Evolutionary conservation across 2,888 invertebrate species (phyloP).

Genomic region (Trichogramma evanescens): DNA sequence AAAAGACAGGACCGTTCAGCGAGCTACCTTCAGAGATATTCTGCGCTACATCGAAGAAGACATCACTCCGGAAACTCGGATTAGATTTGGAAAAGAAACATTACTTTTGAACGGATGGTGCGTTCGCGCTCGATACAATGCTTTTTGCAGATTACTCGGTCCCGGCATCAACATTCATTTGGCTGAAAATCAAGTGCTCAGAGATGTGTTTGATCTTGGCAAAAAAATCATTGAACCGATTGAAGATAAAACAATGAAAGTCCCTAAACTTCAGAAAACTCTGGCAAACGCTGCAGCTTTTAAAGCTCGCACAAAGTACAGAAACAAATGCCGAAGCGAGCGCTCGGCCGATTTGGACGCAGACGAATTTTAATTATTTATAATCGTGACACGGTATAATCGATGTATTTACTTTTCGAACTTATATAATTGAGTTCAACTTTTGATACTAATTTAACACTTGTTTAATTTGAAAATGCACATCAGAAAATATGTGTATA

Average conservation of each 20-base stretch:
- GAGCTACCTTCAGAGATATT: conserved; percentile 91
- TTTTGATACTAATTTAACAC: no score
- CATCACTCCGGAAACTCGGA: conserved; percentile 56
- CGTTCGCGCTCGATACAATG: conserved; percentile 70
- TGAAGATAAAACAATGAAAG: conserved; percentile 51
- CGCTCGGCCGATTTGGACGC: conserved; percentile 62
- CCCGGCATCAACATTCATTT: conserved; percentile 73
- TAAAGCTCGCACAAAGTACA: conserved; percentile 81
- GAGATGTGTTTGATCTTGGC: conserved; percentile 78
- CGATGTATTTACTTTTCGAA: no score
- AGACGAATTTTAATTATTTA: conserved; percentile 8
- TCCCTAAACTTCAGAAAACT: conserved; percentile 54
- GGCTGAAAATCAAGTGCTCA: conserved; percentile 69
- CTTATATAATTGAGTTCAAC: no score
- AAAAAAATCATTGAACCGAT: conserved; percentile 47
- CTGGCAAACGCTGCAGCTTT: conserved; percentile 81
- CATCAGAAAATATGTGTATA: conserved; percentile 11
- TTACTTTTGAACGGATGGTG: conserved; percentile 69
- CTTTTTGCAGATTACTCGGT: conserved; percentile 63
- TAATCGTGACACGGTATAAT: no score
- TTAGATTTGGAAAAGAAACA: conserved; percentile 71
- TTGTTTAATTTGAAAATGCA: conserved; percentile 20
- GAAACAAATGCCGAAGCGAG: conserved; percentile 87
- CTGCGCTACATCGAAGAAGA: conserved; percentile 79
- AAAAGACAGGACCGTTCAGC: conserved; percentile 86